phyloP scores from a whole-genome alignment of 1,140 invertebrate genomes.

The Heliconius congener region DNA sequence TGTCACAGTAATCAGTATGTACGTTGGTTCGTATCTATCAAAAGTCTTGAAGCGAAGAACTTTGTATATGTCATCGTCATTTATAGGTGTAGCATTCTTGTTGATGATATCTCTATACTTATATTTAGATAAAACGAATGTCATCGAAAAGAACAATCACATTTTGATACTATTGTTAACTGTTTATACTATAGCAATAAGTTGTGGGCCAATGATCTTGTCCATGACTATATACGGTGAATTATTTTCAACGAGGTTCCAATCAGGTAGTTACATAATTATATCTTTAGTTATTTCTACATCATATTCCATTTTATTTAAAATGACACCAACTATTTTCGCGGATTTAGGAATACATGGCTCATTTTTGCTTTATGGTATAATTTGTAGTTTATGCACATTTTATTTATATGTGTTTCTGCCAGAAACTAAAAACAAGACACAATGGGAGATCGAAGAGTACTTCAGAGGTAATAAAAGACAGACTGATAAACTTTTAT shows the following conservation, averaged over 20 bases:
- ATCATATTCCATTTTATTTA: constrained; percentile 19
- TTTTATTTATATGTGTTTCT: constrained; percentile 21
- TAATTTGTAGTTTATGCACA: constrained; percentile 26
- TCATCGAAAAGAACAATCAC: constrained; percentile 16
- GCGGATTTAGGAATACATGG: constrained; percentile 25
- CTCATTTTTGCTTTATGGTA: constrained; percentile 23
- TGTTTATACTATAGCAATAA: constrained; percentile 26
- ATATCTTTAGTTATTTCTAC: constrained; percentile 15
- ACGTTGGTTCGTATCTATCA: constrained; percentile 27
- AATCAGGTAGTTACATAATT: constrained; percentile 23
- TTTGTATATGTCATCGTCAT: constrained; percentile 25
- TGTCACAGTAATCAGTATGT: constrained; percentile 29
- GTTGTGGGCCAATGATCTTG: constrained; percentile 30
- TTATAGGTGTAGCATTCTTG: constrained; percentile 25
- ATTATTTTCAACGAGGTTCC: constrained; percentile 23
- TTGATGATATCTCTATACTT: constrained; percentile 22
- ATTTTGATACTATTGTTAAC: constrained; percentile 21
- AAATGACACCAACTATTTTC: constrained; percentile 27
- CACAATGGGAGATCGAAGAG: constrained; percentile 17
- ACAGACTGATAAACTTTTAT: not conserved
- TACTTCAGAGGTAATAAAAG: constrained; percentile 16
- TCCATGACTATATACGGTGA: constrained; percentile 26
- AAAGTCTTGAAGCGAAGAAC: constrained; percentile 27
- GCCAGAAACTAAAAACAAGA: constrained; percentile 32
- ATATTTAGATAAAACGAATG: constrained; percentile 10